Conservation (phyloP, 1,140 invertebrate species). For the Harpegnathos saltator region DNA sequence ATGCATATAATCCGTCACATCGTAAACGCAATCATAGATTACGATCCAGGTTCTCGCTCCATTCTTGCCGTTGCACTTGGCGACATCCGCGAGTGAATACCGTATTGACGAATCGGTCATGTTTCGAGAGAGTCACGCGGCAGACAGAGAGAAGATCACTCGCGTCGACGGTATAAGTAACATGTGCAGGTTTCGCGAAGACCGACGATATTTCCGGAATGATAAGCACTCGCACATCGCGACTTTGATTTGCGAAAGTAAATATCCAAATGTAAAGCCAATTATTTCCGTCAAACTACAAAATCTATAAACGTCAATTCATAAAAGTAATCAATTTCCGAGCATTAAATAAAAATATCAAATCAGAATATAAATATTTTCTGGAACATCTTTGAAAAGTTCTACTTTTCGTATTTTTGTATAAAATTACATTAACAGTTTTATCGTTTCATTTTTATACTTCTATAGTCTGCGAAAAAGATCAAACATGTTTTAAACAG, state of each 20-base stretch:
- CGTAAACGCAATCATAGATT: slow-evolving; percentile 88
- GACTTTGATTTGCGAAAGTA: neutral
- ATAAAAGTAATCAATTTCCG: too few relatives aligned
- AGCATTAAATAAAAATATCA: too few relatives aligned
- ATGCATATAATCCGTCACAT: slow-evolving; percentile 88
- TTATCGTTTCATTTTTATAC: too few relatives aligned
- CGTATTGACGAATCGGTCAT: slow-evolving; percentile 19
- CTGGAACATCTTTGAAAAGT: too few relatives aligned
- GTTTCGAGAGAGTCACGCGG: neutral
- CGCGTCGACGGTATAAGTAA: slow-evolving; percentile 29
- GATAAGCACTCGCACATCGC: slow-evolving; percentile 34
- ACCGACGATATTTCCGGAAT: neutral
- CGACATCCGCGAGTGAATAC: slow-evolving; percentile 87
- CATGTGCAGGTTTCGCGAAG: neutral
- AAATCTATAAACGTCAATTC: too few relatives aligned
- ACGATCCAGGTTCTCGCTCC: slow-evolving; percentile 87
- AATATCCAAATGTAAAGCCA: slow-evolving; percentile 36
- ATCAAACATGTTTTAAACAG: too few relatives aligned
- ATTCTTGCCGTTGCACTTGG: slow-evolving; percentile 86
- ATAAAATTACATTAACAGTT: too few relatives aligned
- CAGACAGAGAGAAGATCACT: neutral
- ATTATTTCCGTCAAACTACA: too few relatives aligned
- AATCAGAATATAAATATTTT: too few relatives aligned
- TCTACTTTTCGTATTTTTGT: too few relatives aligned
- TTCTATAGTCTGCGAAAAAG: too few relatives aligned